Base-by-base conservation (phyloP, 2,888 invertebrate species). In the Drosophila mercatorum region DNA sequence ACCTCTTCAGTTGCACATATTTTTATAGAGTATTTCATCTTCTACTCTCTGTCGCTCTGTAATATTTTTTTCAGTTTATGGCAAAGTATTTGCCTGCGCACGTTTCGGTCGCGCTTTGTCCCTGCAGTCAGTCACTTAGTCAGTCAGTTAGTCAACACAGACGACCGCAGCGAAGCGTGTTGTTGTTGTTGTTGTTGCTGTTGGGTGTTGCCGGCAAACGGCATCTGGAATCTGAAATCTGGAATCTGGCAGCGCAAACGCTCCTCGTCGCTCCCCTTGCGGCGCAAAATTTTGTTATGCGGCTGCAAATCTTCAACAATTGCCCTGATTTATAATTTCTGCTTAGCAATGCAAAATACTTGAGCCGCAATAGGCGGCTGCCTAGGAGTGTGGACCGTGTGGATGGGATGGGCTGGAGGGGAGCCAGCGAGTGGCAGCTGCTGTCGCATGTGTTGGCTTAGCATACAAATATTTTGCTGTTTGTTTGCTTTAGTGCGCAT, bases 241-340 rank as follows among this genome's bases (percentile, higher is more conserved):
- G 51, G 41, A 62, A 61, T 57, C 78, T 49, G 72, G 58, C 40
- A 57, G 55, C 53, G 26, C 58, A 66, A 46, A 10, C 44, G 47
- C 47, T 6, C 31, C 5, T 28, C 28, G 5, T 28, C 5, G 34
- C 52, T n/a, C 66, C 59, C 63, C 44, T 47, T 46, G 65, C 70
- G 34, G 58, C 73, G 51, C 17, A 51, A 66, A 68, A 80, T 83
- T 82, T 85, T 89, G 88, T 89, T 86, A 85, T 89, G 89, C 89
- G 85, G 81, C 89, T 85, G 84, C 78, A 90, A 89, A 90, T 90
- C 88, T 84, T 90, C 89, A 86, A 83, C 90, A 90, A 89, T 90
- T 90, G 89, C 89, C 88, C 88, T 89, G 88, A 89, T 89, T 89
- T 90, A 90, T 89, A 89, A 89, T 89, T 90, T 89, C 90, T 89